Evolutionary conservation across 2,888 invertebrate genomes (phyloP).

Genomic region (Mellilla xanthometata): DNA sequence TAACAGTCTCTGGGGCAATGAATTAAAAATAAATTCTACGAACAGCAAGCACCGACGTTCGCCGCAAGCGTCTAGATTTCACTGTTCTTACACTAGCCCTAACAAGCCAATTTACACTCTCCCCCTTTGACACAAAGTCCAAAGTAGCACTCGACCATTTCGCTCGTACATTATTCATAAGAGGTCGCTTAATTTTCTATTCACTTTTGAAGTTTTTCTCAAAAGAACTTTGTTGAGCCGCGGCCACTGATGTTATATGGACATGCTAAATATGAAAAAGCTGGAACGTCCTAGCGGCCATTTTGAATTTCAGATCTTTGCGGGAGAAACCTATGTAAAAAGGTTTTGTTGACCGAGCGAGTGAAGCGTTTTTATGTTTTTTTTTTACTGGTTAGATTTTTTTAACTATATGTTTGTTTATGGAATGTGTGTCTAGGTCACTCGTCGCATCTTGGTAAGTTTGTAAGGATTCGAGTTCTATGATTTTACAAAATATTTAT

Average conservation of each 20-base stretch:
- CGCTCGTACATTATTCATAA: constrained; percentile 39
- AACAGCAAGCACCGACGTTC: background rate
- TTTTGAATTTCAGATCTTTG: constrained; percentile 24
- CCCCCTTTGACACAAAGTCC: constrained; percentile 7
- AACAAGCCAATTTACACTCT: constrained; percentile 5
- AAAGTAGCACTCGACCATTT: constrained; percentile 2
- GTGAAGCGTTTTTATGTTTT: no score
- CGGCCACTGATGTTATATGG: constrained; percentile 18
- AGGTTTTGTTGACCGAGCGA: no score
- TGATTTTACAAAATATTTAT: no score
- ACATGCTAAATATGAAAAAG: constrained; percentile 20
- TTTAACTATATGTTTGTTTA: no score
- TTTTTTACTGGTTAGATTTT: no score
- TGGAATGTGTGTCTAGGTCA: no score
- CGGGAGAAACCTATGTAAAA: background rate
- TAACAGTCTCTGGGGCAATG: no score
- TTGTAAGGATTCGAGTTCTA: no score
- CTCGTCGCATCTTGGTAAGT: no score
- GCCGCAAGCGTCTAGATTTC: background rate
- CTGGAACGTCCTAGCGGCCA: constrained; percentile 7
- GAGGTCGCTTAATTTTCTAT: constrained; percentile 36
- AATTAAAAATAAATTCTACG: no score
- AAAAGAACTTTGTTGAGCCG: constrained; percentile 21
- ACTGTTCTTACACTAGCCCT: background rate
- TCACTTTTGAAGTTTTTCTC: constrained; percentile 40